Conservation (phyloP, 2,888 invertebrate genomes). For the Sarcophaga subvicina region DNA sequence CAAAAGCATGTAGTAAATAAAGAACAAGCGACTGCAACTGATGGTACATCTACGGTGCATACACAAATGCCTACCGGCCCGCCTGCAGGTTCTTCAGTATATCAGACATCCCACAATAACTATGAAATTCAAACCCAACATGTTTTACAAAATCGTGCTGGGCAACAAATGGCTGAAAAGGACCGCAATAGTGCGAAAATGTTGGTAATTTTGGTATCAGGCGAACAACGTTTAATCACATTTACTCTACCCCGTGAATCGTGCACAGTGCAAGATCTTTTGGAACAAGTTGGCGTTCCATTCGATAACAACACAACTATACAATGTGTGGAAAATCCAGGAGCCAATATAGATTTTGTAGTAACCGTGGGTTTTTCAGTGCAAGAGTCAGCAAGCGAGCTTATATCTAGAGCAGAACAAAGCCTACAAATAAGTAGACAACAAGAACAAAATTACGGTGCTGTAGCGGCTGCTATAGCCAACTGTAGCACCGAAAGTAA, state of each 20-base stretch:
- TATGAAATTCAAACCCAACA: conserved; percentile 82
- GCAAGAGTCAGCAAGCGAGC: conserved; percentile 80
- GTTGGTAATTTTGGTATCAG: conserved; percentile 89
- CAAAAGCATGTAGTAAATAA: conserved; percentile 67
- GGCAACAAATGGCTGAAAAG: conserved; percentile 78
- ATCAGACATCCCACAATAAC: conserved; percentile 80
- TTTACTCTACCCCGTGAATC: conserved; percentile 92
- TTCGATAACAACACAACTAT: conserved; percentile 88
- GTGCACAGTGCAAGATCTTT: conserved; percentile 90
- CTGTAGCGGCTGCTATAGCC: conserved; percentile 58
- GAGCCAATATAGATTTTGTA: conserved; percentile 90
- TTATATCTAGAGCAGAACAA: conserved; percentile 81
- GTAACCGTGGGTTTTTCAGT: conserved; percentile 86
- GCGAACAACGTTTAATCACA: conserved; percentile 91
- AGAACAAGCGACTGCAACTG: conserved; percentile 43
- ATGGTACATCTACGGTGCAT: conserved; percentile 30
- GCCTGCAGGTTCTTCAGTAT: conserved; percentile 75
- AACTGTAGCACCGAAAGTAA: conserved; percentile 38
- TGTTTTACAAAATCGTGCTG: conserved; percentile 79
- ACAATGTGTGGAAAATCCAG: conserved; percentile 88
- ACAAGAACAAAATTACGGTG: conserved; percentile 73
- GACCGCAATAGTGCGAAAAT: conserved; percentile 87
- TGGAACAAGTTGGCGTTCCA: conserved; percentile 89
- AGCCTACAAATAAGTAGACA: conserved; percentile 79
- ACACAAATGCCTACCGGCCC: conserved; percentile 45